Evolutionary conservation across 1,140 invertebrate genomes (phyloP).

Genomic region (Hetaerina americana): DNA sequence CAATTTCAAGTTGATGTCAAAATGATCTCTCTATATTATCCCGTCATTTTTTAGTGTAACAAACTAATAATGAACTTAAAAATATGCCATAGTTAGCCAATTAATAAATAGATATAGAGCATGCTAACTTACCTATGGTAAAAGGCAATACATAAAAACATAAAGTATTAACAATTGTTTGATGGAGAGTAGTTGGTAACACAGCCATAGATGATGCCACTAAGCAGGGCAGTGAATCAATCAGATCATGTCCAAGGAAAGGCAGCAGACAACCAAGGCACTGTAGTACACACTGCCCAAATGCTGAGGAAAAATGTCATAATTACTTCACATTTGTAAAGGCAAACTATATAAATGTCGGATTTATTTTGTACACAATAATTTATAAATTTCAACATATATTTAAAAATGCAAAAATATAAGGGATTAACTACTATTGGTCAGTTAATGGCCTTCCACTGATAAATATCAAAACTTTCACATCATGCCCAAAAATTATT

Average conservation of each 20-base stretch:
- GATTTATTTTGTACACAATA: too few species aligned
- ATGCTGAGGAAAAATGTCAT: constrained; percentile 48
- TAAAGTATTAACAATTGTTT: constrained; percentile 87
- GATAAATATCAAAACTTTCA: too few species aligned
- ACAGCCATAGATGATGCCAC: constrained; percentile 87
- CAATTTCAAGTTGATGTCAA: not conserved
- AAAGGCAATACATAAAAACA: constrained; percentile 95
- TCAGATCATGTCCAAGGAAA: constrained; percentile 90
- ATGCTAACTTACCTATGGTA: constrained; percentile 66
- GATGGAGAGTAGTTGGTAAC: constrained; percentile 79
- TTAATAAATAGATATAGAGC: too few species aligned
- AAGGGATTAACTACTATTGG: too few species aligned
- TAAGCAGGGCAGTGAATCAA: constrained; percentile 89
- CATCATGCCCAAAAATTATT: too few species aligned
- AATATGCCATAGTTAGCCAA: too few species aligned
- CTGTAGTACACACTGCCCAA: constrained; percentile 81
- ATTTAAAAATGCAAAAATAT: too few species aligned
- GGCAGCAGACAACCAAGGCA: constrained; percentile 85
- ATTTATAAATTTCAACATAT: too few species aligned
- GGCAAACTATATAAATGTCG: too few species aligned
- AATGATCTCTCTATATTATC: too few species aligned
- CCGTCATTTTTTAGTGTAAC: constrained; percentile 6
- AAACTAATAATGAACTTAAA: not conserved
- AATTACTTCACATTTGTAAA: not conserved
- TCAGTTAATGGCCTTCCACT: too few species aligned